Base-by-base conservation (phyloP, 2,113 vertebrate species). In the Ammodytes dubius region DNA sequence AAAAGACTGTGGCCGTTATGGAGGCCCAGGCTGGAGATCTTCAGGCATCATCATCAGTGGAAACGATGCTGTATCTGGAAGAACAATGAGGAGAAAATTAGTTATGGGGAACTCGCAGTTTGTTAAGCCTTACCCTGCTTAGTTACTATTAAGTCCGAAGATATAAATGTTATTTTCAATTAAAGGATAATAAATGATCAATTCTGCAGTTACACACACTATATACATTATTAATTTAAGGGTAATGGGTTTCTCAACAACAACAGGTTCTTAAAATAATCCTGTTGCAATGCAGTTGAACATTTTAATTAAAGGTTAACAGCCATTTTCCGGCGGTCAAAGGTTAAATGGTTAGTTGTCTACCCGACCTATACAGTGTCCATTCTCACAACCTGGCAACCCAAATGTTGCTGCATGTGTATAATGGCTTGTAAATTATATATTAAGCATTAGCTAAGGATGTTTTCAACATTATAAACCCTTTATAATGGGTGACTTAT, bases 21-120 rank as follows among this genome's bases (percentile, higher is more conserved):
- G 82, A 98, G 94, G 90, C 95, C 95, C 84, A 96, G 74, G 0
- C 89, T 84, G 8, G 96, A 95, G 81, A 97, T 95, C 90, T 96
- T 97, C 74, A 96, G 91, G 95, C 94, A 90, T 97, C 96, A 91
- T 96, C 97, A 82, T 98, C 97, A 0, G 96, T 96, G 9, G 97
- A 96, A 90, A 95, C 97, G 1, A 97, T 94, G 93, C 96, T 97
- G 94, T 97, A 97, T 92, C 96, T 96, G 88, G 67, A 80, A 45
- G 39, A 80, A 61, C 12, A 77, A 19, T 49, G n/a, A 19, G 27
- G 13, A 59, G 14, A 49, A 49, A 15, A 50, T 50, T 2, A 54
- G 14, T 14, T 19, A 1, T 17, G 60, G 8, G 12, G 6, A 43
- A 35, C 6, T 19, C 8, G 11, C 3, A 65, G 5, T 6, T 45